Conservation (phyloP, 2,797 vertebrate species). For the Diceros bicornis region DNA sequence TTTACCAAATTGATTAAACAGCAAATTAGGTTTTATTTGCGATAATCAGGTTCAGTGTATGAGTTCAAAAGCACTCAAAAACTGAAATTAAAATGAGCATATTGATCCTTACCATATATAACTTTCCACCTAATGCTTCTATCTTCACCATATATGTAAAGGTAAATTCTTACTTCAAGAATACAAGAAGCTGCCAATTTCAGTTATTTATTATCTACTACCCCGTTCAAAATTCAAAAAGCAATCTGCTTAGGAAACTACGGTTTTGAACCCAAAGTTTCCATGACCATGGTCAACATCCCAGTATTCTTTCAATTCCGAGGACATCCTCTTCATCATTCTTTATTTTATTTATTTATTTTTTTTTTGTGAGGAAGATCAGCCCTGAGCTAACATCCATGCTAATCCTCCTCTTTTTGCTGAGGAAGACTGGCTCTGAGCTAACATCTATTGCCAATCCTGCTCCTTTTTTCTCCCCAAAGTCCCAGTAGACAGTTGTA, state of each 20-base stretch:
- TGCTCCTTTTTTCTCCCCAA: too few relatives aligned
- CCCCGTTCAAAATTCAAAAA: background rate
- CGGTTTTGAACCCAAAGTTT: background rate
- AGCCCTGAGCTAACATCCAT: too few relatives aligned
- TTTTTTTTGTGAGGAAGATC: too few relatives aligned
- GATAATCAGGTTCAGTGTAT: background rate
- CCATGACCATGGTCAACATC: background rate
- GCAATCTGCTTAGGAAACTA: background rate
- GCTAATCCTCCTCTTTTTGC: too few relatives aligned
- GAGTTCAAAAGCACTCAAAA: background rate
- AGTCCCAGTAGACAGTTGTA: too few relatives aligned
- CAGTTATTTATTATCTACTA: background rate
- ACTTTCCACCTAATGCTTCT: background rate
- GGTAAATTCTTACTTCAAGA: background rate
- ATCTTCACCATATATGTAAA: background rate
- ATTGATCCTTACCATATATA: background rate
- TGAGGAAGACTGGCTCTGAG: too few relatives aligned
- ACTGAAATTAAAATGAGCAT: background rate
- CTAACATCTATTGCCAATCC: too few relatives aligned
- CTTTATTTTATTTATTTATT: background rate
- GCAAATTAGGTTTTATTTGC: background rate
- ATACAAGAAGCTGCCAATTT: background rate
- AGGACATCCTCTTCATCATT: background rate
- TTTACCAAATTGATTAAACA: background rate
- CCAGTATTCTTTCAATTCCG: background rate